Evolutionary conservation across 2,888 invertebrate species (phyloP).

Genomic region (Crematogaster levior): DNA sequence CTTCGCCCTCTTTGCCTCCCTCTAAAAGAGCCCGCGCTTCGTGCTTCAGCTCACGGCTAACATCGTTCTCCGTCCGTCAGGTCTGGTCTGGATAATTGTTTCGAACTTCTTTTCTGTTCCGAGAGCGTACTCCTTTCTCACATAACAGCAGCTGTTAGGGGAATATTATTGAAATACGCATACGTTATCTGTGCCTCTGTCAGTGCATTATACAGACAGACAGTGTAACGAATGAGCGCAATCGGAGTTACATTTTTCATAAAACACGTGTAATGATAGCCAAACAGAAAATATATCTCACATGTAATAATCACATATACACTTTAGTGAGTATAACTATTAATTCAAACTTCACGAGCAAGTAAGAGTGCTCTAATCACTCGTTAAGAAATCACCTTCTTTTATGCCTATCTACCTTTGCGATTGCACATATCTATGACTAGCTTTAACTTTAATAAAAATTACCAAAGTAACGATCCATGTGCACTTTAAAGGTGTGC

Average conservation of each 20-base stretch:
- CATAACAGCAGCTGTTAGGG: not conserved
- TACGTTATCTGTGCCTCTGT: not conserved
- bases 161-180: conserved; percentile 25
- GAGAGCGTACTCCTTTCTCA: conserved; percentile 27
- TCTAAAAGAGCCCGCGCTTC: conserved; percentile 27
- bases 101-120: conserved; percentile 46
- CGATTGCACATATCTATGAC: not conserved
- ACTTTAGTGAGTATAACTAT: not conserved
- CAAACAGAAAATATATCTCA: not conserved
- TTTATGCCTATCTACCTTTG: not conserved
- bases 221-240: not conserved
- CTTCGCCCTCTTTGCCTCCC: conserved; percentile 44
- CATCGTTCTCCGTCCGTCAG: conserved; percentile 48
- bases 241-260: not conserved
- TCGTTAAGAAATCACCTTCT: conserved; percentile 18
- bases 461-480: conserved; percentile 16
- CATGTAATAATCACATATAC: not conserved
- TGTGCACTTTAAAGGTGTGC: conserved; percentile 10
- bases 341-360: not conserved
- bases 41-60: conserved; percentile 49
- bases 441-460: not conserved
- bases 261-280: not conserved
- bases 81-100: conserved; percentile 49
- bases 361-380: not conserved
- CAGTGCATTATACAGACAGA: not conserved